phyloP scores from a whole-genome alignment of 2,113 vertebrate species.

The Sander lucioperca region DNA sequence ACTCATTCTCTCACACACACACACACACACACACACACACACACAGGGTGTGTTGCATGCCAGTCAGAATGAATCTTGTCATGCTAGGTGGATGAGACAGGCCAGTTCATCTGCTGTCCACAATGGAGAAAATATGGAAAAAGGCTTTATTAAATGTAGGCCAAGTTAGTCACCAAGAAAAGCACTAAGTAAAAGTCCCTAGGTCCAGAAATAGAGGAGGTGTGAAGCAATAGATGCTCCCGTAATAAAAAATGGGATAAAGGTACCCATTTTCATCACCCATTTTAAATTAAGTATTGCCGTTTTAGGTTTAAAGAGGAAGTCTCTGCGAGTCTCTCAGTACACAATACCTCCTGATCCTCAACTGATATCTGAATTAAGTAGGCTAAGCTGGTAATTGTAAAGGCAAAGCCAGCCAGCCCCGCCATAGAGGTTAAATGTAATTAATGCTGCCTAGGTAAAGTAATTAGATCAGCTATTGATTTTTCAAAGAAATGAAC shows the following conservation, averaged over 20 bases:
- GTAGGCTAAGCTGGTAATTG: conserved; percentile 45
- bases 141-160: conserved; percentile 64
- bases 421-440: conserved; percentile 27
- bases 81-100: conserved; percentile 52
- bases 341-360: conserved; percentile 31
- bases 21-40: not conserved
- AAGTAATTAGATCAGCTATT: conserved; percentile 60
- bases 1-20: not conserved
- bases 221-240: not conserved
- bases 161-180: conserved; percentile 66
- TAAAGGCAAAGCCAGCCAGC: conserved; percentile 13
- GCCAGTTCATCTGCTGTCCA: conserved; percentile 61
- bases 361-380: conserved; percentile 42
- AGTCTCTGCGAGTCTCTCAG: not conserved
- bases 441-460: conserved; percentile 40
- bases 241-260: conserved; percentile 24
- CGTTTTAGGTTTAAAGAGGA: conserved; percentile 31
- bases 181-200: conserved; percentile 31
- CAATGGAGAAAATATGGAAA: conserved; percentile 68
- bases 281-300: conserved; percentile 26
- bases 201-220: conserved; percentile 28
- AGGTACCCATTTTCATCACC: conserved; percentile 19
- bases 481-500: conserved; percentile 52
- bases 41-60: not conserved
- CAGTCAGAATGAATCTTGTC: conserved; percentile 60